A percentile compares a stretch with the other conserved stretches of the same genome.
These are phyloP conservation scores for Hypomecis punctinalis DNA, from an alignment of 2,888 invertebrate genomes.

Conservation along the genomic window DNA sequence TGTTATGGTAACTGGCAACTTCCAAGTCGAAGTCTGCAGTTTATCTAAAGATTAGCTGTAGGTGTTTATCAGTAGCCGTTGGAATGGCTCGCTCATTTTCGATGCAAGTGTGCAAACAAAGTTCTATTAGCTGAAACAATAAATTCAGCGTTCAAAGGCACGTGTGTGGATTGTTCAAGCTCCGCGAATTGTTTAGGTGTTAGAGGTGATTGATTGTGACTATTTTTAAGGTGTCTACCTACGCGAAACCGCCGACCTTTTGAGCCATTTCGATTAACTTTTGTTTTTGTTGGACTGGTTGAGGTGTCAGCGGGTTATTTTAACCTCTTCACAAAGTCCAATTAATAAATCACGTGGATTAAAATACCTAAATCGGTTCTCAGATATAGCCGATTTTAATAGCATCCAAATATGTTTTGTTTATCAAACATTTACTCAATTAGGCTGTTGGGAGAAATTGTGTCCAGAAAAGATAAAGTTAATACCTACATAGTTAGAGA, in stretches of 20 bases:
- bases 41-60: conserved; percentile 15
- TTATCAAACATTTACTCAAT: no score
- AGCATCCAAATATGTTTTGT: background rate
- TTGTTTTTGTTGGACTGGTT: conserved; percentile 25
- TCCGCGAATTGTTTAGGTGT: conserved; percentile 38
- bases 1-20: conserved; percentile 6
- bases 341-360: background rate
- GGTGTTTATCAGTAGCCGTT: conserved; percentile 6
- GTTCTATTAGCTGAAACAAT: conserved; percentile 43
- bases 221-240: conserved; percentile 29
- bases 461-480: no score
- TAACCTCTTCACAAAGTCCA: conserved; percentile 15
- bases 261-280: conserved; percentile 23
- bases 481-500: no score
- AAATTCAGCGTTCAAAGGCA: conserved; percentile 39
- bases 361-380: no score
- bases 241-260: conserved; percentile 26
- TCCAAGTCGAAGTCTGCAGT: conserved; percentile 12
- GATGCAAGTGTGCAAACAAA: conserved; percentile 28
- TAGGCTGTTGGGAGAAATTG: no score
- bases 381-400: no score
- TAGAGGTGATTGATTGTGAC: conserved; percentile 35
- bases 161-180: conserved; percentile 34
- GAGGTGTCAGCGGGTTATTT: conserved; percentile 16
- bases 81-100: conserved; percentile 11